phyloP scores from a whole-genome alignment of 2,113 vertebrate species.

The Plecotus auritus region DNA sequence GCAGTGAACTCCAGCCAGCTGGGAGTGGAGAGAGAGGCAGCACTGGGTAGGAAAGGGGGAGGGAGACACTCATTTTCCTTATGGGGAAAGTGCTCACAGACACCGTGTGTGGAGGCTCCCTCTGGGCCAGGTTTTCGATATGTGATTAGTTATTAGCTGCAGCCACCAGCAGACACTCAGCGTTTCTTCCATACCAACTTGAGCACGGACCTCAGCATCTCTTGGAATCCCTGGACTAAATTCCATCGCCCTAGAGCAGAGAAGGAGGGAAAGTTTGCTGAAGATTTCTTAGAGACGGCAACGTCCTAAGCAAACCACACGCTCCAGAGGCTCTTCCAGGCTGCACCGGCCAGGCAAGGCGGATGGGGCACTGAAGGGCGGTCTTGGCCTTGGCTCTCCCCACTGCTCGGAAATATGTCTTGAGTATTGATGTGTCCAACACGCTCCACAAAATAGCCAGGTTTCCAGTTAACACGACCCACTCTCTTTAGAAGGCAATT shows the following conservation, averaged over 20 bases:
- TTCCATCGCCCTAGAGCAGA: not conserved
- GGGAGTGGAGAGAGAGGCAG: too few relatives aligned
- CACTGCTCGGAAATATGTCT: not conserved
- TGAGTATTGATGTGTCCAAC: too few relatives aligned
- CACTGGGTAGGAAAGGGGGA: not conserved
- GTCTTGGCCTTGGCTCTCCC: not conserved
- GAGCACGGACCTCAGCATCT: not conserved
- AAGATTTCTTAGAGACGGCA: not conserved
- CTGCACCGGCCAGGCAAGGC: not conserved
- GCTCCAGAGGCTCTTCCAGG: not conserved
- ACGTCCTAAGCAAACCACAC: not conserved
- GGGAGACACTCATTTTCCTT: not conserved
- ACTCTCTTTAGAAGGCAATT: not conserved
- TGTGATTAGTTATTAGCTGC: not conserved
- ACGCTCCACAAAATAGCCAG: not conserved
- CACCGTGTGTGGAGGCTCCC: not conserved
- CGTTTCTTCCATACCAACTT: not conserved
- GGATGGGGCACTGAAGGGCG: rapidly evolving
- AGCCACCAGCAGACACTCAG: not conserved
- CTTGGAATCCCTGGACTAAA: not conserved
- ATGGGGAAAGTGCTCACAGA: not conserved
- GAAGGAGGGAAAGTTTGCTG: not conserved
- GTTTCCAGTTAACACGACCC: too few relatives aligned
- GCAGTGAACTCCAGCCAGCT: not conserved
- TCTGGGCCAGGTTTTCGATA: not conserved